Conservation (phyloP, 2,888 invertebrate species). For the Pocota personata region DNA sequence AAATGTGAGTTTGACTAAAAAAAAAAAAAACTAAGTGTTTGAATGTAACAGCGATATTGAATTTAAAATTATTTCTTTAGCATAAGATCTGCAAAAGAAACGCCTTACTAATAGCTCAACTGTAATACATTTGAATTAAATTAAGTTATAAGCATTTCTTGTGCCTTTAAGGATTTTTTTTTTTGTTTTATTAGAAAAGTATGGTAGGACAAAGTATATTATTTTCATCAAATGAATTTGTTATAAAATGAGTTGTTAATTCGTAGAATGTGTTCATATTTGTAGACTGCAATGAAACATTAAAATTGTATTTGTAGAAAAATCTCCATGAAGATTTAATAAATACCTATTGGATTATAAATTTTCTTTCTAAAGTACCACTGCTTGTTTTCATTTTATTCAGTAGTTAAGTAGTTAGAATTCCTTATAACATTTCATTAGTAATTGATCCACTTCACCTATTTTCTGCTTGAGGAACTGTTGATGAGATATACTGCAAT, state of each 20-base stretch:
- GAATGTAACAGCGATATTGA: no score
- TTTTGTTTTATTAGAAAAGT: not conserved
- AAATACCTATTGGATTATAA: not conserved
- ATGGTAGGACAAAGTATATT: no score
- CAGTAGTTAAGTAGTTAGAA: not conserved
- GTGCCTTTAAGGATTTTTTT: not conserved
- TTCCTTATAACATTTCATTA: no score
- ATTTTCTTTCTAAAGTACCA: not conserved
- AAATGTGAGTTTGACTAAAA: conserved; percentile 51
- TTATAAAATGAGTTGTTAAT: not conserved
- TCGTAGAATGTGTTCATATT: not conserved
- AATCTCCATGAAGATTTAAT: conserved; percentile 4
- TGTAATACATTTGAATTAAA: not conserved
- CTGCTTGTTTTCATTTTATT: not conserved
- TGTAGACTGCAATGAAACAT: not conserved
- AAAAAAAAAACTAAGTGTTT: not conserved
- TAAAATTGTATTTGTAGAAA: not conserved
- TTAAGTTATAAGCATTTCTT: not conserved
- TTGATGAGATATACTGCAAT: no score
- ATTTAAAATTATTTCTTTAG: no score
- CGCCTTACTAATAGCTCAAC: not conserved
- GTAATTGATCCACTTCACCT: no score
- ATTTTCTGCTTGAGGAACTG: no score
- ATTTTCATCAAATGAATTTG: not conserved
- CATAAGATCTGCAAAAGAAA: not conserved